Base-by-base conservation (phyloP, 2,797 vertebrate species). In the Peromyscus eremicus region DNA sequence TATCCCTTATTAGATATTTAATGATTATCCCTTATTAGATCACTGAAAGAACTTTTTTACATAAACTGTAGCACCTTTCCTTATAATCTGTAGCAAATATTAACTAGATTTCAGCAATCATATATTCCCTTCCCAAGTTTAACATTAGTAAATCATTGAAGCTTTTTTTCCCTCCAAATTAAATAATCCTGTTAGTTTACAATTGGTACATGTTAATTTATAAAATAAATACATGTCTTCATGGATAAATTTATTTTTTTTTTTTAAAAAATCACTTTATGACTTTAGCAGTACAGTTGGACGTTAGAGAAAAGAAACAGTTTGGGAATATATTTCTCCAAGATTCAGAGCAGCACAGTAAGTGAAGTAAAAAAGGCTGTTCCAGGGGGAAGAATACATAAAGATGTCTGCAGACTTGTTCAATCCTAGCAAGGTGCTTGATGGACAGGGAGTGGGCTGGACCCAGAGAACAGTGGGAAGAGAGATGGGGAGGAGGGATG, bases 221-320 rank as follows among this genome's bases (percentile, higher is more conserved):
- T 55, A 81, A 60, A 94, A 94, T 75, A 97, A 96, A 88, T 92
- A 49, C 40, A 62, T 68, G 86, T 86, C 73, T 94, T 95, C 62
- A 40, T 90, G 52, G 84, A 81, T 81, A 94, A 68, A 49, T 81
- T 84, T 91, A 70, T 49, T 46, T 46, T 46, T 46, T 87, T 70
- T 73, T 71, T 73, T 40, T 71, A 6, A 32, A 77, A 84, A 34
- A 81, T 92, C 60, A 75, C 25, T 34, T 92, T 90, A 92, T 97
- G 75, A 95, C 34, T 94, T 94, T 95, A 95, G 84, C 89, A 94
- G 70, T 94, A 77, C 75, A 92, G 83, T 97, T 96, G 91, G 94
- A 97, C 89, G 91, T 95, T 97, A 94, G 93, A 95, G 75, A 68
- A 89, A 77, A 95, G 96, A 94, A 97, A 71, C 84, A 90, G 92